Evolutionary conservation across 1,140 invertebrate genomes (phyloP).

Genomic region (Carposina sasakii): DNA sequence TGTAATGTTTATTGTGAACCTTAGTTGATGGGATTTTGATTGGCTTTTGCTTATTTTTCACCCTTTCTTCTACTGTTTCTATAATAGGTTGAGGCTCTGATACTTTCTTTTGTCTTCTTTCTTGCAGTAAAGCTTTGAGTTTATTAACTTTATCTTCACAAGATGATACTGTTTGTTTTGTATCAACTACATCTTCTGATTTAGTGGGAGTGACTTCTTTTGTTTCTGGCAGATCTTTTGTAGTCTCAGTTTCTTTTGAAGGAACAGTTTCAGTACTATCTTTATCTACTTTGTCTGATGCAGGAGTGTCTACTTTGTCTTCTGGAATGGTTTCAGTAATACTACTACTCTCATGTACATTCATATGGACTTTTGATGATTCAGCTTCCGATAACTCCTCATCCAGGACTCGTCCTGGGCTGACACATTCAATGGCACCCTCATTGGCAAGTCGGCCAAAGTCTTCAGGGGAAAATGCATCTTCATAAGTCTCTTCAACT

Average conservation of each 20-base stretch:
- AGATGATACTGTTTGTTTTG: constrained; percentile 34
- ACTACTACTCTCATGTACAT: not conserved
- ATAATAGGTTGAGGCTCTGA: too few species aligned
- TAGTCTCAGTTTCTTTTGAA: constrained; percentile 4
- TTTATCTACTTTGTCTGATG: not conserved
- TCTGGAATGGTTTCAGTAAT: not conserved
- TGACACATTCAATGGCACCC: constrained; percentile 35
- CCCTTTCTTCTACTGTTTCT: not conserved
- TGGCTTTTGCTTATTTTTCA: not conserved
- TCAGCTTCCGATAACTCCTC: constrained; percentile 28
- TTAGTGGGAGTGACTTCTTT: not conserved
- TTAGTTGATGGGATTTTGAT: constrained; percentile 19
- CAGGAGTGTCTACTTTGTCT: not conserved
- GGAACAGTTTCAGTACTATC: not conserved
- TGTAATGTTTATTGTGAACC: constrained; percentile 22
- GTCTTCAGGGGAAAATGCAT: constrained; percentile 47
- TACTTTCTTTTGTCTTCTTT: constrained; percentile 26
- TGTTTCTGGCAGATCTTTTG: not conserved
- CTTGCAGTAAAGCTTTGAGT: constrained; percentile 42
- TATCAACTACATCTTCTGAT: constrained; percentile 6
- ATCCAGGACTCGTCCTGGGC: constrained; percentile 30
- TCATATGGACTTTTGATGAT: constrained; percentile 18
- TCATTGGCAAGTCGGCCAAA: constrained; percentile 31
- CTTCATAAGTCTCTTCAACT: constrained; percentile 45
- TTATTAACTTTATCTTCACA: constrained; percentile 55